Percentiles rank a stretch among this genome's conserved stretches.
Evolutionary conservation across 2,797 vertebrate genomes (phyloP).

Genomic region (Pangasius djambal): DNA sequence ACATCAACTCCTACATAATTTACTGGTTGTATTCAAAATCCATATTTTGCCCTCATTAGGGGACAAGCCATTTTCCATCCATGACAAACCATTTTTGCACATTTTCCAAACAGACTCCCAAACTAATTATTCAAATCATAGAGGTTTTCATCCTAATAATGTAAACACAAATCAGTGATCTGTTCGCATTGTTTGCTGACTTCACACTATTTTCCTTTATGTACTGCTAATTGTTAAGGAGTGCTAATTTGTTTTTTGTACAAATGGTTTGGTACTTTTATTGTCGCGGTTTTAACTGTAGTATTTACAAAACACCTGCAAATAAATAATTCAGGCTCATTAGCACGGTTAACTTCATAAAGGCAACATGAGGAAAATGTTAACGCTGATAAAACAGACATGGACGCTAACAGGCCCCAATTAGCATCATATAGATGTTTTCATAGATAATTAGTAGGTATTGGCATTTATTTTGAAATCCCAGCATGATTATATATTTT

Average conservation of each 20-base stretch:
- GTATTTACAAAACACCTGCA: slow-evolving; percentile 7
- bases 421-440: background rate
- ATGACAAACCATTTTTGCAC: background rate
- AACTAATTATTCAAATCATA: slow-evolving; percentile 48
- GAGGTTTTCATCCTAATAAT: background rate
- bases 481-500: background rate
- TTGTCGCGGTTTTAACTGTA: background rate
- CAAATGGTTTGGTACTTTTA: background rate
- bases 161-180: background rate
- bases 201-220: background rate
- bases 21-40: background rate
- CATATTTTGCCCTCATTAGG: background rate
- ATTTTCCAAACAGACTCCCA: background rate
- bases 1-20: background rate
- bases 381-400: background rate
- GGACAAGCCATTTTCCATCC: background rate
- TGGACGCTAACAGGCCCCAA: background rate
- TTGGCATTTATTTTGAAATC: background rate
- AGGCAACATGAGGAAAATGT: background rate
- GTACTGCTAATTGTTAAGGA: background rate
- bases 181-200: background rate
- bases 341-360: background rate
- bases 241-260: background rate
- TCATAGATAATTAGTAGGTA: background rate
- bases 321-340: background rate